Evolutionary conservation across 2,888 invertebrate species (phyloP).

Genomic region (Autographa gamma): DNA sequence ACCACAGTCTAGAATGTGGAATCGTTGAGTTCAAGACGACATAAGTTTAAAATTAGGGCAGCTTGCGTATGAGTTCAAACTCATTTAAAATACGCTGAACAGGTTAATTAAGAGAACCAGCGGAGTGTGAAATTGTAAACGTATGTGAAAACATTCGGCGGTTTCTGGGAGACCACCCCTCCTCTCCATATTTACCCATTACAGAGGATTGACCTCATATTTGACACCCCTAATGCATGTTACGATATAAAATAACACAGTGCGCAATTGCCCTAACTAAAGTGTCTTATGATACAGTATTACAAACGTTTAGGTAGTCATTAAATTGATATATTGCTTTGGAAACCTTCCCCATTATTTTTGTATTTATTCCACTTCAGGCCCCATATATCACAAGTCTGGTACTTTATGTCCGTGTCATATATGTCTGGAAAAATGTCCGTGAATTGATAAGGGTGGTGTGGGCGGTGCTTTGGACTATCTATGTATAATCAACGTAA

Average conservation of each 20-base stretch:
- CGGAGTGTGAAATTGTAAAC: slow-evolving; percentile 83
- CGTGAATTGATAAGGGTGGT: slow-evolving; percentile 18
- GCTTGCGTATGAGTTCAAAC: slow-evolving; percentile 66
- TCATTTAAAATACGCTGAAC: slow-evolving; percentile 81
- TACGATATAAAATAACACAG: slow-evolving; percentile 19
- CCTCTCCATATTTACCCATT: slow-evolving; percentile 61
- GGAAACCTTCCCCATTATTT: slow-evolving; percentile 45
- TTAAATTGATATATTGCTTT: slow-evolving; percentile 48
- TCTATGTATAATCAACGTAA: slow-evolving; percentile 60
- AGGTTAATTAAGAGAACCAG: slow-evolving; percentile 80
- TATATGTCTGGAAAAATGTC: slow-evolving; percentile 10
- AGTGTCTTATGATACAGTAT: slow-evolving; percentile 29
- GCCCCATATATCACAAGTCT: slow-evolving; percentile 32
- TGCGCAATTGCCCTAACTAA: slow-evolving; percentile 18
- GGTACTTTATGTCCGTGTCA: slow-evolving; percentile 14
- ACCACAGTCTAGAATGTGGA: slow-evolving; percentile 54
- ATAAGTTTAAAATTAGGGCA: slow-evolving; percentile 70
- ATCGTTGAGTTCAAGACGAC: slow-evolving; percentile 66
- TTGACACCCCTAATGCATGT: slow-evolving; percentile 47
- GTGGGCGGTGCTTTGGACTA: slow-evolving; percentile 24
- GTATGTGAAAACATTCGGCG: slow-evolving; percentile 79
- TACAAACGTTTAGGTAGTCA: slow-evolving; percentile 42
- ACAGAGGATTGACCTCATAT: slow-evolving; percentile 61
- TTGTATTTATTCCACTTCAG: slow-evolving; percentile 47
- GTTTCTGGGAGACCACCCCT: slow-evolving; percentile 65